These are phyloP conservation scores for Lasioglossum lativentre DNA, from an alignment of 2,888 invertebrate genomes.

Conservation along the genomic window DNA sequence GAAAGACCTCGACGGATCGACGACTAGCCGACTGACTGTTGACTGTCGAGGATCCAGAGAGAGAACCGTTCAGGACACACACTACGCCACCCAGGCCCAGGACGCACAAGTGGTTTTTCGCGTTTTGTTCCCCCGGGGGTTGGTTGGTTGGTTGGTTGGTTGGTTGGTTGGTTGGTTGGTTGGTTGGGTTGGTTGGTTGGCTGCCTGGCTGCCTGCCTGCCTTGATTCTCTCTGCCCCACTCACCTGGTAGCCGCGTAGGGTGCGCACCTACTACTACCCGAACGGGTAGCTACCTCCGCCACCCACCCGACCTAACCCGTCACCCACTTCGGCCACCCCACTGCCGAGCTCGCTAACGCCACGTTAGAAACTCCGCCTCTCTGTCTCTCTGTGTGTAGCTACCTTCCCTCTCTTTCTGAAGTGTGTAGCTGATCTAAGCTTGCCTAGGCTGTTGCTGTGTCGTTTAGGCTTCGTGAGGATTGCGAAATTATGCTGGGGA, in stretches of 20 bases:
- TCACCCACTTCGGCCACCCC: slow-evolving; percentile 58
- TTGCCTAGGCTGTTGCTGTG: neutral
- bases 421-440: neutral
- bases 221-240: slow-evolving; percentile 67
- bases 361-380: slow-evolving; percentile 58
- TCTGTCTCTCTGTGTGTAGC: neutral
- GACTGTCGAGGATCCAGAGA: neutral
- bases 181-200: slow-evolving; percentile 49
- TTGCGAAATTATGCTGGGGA: neutral
- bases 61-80: slow-evolving; percentile 25
- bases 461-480: neutral
- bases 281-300: slow-evolving; percentile 64
- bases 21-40: neutral
- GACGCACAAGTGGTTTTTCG: slow-evolving; percentile 77
- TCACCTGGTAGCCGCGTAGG: slow-evolving; percentile 76
- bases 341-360: slow-evolving; percentile 50
- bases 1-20: neutral
- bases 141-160: slow-evolving; percentile 41
- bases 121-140: slow-evolving; percentile 77
- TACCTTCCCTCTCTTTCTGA: neutral
- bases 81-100: slow-evolving; percentile 17
- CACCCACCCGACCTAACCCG: slow-evolving; percentile 57
- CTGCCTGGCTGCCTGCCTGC: slow-evolving; percentile 6
- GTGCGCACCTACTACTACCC: slow-evolving; percentile 76
- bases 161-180: slow-evolving; percentile 42